Base-by-base conservation (phyloP, 2,888 invertebrate species). In the Scaptodrosophila latifasciaeformis region DNA sequence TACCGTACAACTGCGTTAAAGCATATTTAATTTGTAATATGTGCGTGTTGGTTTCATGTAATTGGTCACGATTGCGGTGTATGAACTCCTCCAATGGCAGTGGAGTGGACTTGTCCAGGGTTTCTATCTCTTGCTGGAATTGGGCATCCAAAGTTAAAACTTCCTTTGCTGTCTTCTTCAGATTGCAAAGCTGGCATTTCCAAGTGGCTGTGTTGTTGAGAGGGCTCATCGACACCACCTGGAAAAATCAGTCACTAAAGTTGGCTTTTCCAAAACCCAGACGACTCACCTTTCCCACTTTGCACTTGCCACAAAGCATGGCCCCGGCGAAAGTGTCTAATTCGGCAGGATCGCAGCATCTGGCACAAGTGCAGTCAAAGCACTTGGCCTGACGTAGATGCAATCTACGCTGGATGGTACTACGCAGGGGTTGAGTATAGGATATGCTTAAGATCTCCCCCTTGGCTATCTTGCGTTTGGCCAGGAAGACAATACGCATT, bases 341-440 rank as follows among this genome's bases (percentile, higher is more conserved):
- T 82, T 93, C 93, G 0, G 91, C 91, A 2, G 92, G 90, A 85
- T 93, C 93, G 21, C 81, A 84, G 71, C 93, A 93, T 56, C 93
- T 87, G 0, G 86, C 84, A 67, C 93, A 93, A 34, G 85, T 85
- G 71, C 93, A 93, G 45, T 89, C 89, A 65, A 93, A 92, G 81
- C 91, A 91, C 84, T 93, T 93, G 1, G 88, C 87, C 47, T 87
- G 87, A 65, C 86, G 87, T 2, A 93, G 84, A 83, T 90, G 90
- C 65, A 88, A 86, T 64, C 92, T 86, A 43, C 93, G 87, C 56
- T 90, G 89, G 12, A 91, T 85, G 1, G 93, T 93, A 12, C 92
- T 91, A 87, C 91, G 90, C 40, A 93, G 82, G 0, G 90, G 88
- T 81, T 93, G 91, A 0, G 92, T 92, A 75, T 93, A 93, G 0